A percentile compares a stretch with the other conserved stretches of the same genome.
Evolutionary conservation across 2,797 vertebrate genomes (phyloP).

Genomic region (Vireo griseus): DNA sequence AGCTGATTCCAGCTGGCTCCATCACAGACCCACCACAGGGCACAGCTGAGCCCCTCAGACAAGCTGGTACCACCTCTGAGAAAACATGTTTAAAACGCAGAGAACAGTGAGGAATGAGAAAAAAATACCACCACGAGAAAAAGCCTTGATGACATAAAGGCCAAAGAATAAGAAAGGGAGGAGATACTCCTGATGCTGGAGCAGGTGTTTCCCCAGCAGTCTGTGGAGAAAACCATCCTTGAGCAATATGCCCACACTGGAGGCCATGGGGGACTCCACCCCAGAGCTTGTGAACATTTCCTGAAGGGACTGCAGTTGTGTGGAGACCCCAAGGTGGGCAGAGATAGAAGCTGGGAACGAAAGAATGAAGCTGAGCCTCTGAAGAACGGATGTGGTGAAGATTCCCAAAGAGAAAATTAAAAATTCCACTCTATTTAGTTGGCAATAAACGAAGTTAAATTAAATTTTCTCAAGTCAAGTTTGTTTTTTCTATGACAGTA

Average conservation of each 20-base stretch:
- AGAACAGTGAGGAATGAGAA: not conserved
- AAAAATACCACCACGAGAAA: not conserved
- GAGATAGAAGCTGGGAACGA: not conserved
- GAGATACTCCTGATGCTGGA: not conserved
- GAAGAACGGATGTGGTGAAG: not conserved
- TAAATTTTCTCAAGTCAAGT: not conserved
- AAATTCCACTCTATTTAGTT: not conserved
- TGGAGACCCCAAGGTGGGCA: fast-evolving
- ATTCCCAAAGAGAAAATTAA: not conserved
- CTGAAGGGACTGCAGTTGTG: not conserved
- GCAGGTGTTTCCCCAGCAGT: not conserved
- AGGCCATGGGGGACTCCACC: not conserved
- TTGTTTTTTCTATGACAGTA: not conserved
- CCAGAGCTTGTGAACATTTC: not conserved
- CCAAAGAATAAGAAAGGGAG: not conserved
- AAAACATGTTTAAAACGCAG: not conserved
- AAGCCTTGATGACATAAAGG: not conserved
- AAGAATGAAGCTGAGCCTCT: not conserved
- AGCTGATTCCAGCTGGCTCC: not conserved
- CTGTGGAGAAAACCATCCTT: not conserved
- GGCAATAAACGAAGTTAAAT: not conserved
- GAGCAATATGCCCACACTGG: not conserved
- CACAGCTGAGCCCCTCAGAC: not conserved
- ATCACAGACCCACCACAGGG: fast-evolving
- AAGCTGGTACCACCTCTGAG: not conserved